Evolutionary conservation across 2,797 vertebrate genomes (phyloP).

Genomic region (Macropus fuliginosus): DNA sequence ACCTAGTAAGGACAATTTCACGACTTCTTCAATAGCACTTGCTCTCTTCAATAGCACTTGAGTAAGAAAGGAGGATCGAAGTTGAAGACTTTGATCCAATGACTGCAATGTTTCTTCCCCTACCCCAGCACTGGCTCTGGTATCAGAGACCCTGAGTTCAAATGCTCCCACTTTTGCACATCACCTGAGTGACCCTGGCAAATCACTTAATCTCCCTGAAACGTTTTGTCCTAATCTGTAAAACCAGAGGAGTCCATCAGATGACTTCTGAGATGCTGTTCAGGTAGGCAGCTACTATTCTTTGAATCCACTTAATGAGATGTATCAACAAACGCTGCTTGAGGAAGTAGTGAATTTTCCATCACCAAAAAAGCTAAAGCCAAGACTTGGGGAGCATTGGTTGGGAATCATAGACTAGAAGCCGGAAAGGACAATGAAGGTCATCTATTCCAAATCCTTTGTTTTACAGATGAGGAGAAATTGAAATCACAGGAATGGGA

Average conservation of each 20-base stretch:
- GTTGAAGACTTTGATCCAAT: neutral
- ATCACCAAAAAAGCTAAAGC: neutral
- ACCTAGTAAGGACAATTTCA: neutral
- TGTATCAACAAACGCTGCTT: constrained; percentile 15
- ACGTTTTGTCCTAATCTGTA: neutral
- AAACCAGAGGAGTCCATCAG: neutral
- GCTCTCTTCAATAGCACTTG: neutral
- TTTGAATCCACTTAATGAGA: neutral
- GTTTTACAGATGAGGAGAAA: neutral
- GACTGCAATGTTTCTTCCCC: neutral
- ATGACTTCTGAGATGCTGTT: neutral
- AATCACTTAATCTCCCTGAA: neutral
- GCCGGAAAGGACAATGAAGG: neutral
- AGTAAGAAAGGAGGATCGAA: neutral
- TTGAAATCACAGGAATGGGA: neutral
- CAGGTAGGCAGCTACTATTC: neutral
- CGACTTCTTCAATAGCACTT: neutral
- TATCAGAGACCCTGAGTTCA: neutral
- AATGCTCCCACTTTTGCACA: neutral
- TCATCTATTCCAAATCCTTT: neutral
- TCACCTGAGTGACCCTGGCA: neutral
- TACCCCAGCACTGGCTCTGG: neutral
- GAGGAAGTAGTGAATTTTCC: constrained; percentile 14
- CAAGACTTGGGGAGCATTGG: neutral
- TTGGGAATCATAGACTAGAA: neutral